These are phyloP conservation scores for Oligia latruncula DNA, from an alignment of 2,888 invertebrate species.

Conservation along the genomic window DNA sequence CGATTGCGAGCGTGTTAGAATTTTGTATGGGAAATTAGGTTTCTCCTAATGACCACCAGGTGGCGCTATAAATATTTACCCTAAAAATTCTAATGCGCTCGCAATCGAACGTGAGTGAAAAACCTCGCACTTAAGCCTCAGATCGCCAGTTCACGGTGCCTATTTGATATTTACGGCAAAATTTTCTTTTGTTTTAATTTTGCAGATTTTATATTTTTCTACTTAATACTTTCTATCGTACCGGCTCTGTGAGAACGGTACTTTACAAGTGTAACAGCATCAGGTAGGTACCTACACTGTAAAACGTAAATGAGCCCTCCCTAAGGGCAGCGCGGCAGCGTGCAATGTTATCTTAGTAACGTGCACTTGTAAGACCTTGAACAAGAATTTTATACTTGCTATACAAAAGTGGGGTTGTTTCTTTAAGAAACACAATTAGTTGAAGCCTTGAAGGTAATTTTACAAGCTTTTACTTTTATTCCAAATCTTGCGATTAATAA, in stretches of 20 bases:
- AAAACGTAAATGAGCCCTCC: slow-evolving; percentile 17
- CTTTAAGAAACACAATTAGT: background rate
- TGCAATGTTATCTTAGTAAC: slow-evolving; percentile 16
- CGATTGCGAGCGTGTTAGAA: too few relatives aligned
- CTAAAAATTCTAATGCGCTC: too few relatives aligned
- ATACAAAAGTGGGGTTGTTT: background rate
- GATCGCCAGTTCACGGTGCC: too few relatives aligned
- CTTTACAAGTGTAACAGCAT: background rate
- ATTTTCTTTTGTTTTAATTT: background rate
- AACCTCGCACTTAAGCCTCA: too few relatives aligned
- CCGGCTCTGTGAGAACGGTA: background rate
- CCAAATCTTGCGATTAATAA: background rate
- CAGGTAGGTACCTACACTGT: slow-evolving; percentile 7
- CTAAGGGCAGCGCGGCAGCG: slow-evolving; percentile 7
- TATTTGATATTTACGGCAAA: background rate
- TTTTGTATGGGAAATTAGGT: too few relatives aligned
- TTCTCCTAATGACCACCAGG: too few relatives aligned
- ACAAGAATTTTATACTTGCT: background rate
- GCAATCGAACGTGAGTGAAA: too few relatives aligned
- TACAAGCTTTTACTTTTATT: background rate
- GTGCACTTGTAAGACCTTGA: slow-evolving; percentile 25
- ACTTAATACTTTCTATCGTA: background rate
- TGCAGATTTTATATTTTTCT: background rate
- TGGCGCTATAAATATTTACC: too few relatives aligned
- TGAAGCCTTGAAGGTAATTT: background rate